Percentiles rank a stretch among this genome's conserved stretches.
These are phyloP conservation scores for Neomicropteryx cornuta DNA, from an alignment of 1,140 invertebrate genomes.

Conservation along the genomic window DNA sequence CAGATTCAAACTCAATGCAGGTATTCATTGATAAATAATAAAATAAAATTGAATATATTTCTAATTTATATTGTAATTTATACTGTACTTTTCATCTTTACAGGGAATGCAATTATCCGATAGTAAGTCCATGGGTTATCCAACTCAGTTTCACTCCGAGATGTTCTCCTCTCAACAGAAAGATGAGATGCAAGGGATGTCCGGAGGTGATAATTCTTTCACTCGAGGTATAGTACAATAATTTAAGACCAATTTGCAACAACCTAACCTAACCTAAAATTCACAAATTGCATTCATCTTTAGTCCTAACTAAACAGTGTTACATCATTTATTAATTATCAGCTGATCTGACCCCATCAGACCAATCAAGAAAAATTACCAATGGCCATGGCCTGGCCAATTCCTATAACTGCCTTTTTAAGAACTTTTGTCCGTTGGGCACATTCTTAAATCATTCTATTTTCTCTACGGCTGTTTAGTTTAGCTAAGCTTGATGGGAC, in stretches of 20 bases:
- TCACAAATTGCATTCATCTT: constrained; percentile 20
- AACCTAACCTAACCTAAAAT: constrained; percentile 25
- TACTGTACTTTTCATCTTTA: constrained; percentile 6
- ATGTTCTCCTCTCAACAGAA: constrained; percentile 24
- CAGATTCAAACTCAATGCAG: constrained; percentile 61
- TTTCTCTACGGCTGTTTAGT: too few relatives aligned
- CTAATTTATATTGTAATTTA: constrained; percentile 2
- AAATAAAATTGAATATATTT: constrained; percentile 1
- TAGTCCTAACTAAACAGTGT: too few relatives aligned
- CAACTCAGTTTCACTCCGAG: constrained; percentile 21
- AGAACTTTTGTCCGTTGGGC: too few relatives aligned
- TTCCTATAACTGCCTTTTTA: too few relatives aligned
- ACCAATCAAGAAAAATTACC: too few relatives aligned
- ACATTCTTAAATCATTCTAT: too few relatives aligned
- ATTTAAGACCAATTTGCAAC: constrained; percentile 18
- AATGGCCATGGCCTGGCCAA: too few relatives aligned
- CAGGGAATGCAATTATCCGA: constrained; percentile 10
- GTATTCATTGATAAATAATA: constrained; percentile 39
- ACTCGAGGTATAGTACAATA: constrained; percentile 15
- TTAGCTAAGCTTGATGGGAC: too few relatives aligned
- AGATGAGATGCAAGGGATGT: constrained; percentile 23
- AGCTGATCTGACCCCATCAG: too few relatives aligned
- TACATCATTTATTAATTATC: too few relatives aligned
- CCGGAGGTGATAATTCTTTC: constrained; percentile 12
- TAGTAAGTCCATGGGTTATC: constrained; percentile 15